Percentiles rank a stretch among this genome's conserved stretches.
Evolutionary conservation across 2,888 invertebrate genomes (phyloP).

Genomic region (Eupithecia subumbrata): DNA sequence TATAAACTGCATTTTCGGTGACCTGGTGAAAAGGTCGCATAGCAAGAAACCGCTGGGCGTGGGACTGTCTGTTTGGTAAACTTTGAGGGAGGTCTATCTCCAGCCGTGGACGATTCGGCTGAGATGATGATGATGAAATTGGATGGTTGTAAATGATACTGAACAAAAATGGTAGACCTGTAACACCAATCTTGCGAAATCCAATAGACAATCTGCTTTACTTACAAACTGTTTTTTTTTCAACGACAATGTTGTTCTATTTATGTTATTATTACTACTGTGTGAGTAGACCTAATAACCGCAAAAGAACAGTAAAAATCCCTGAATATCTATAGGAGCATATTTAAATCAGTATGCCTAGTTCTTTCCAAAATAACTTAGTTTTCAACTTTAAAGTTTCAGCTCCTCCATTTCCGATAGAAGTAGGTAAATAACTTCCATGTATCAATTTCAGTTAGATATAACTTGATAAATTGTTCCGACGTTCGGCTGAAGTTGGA

Average conservation of each 20-base stretch:
- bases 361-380: not conserved
- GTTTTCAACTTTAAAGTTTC: not conserved
- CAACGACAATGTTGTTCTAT: no score
- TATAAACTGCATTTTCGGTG: not conserved
- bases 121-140: not conserved
- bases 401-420: not conserved
- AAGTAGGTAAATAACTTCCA: constrained; percentile 1
- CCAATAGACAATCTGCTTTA: no score
- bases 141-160: no score
- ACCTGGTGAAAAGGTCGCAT: no score
- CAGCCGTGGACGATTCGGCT: not conserved
- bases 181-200: not conserved
- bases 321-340: not conserved
- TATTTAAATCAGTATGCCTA: not conserved
- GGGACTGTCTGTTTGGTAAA: not conserved
- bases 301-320: not conserved
- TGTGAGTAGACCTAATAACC: not conserved
- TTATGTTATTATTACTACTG: no score
- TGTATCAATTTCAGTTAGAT: constrained; percentile 21
- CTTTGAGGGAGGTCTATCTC: not conserved
- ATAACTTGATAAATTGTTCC: constrained; percentile 23
- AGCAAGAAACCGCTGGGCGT: no score
- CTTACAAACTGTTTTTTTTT: no score
- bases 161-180: not conserved
- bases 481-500: constrained; percentile 22